Evolutionary conservation across 2,888 invertebrate genomes (phyloP).

Genomic region (Volucella bombylans): DNA sequence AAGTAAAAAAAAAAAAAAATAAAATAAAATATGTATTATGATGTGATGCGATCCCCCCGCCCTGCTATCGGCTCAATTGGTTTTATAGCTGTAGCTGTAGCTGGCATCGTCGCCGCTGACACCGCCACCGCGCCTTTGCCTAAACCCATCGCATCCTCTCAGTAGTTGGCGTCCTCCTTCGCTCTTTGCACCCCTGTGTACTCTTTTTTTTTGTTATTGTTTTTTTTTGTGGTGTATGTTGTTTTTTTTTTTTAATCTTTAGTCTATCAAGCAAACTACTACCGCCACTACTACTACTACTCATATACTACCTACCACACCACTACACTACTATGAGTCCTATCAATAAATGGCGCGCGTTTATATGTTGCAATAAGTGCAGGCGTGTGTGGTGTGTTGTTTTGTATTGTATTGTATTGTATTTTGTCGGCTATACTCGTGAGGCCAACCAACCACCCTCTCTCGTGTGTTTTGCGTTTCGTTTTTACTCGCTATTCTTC

Average conservation of each 20-base stretch:
- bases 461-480: constrained; percentile 19
- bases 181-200: constrained; percentile 39
- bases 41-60: constrained; percentile 65
- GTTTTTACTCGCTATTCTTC: constrained; percentile 11
- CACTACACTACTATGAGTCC: constrained; percentile 24
- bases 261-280: constrained; percentile 55
- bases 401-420: constrained; percentile 53
- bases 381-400: constrained; percentile 59
- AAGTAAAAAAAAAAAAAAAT: constrained; percentile 33
- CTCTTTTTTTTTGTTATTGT: constrained; percentile 29
- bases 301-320: neutral
- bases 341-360: constrained; percentile 72
- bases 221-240: neutral
- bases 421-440: constrained; percentile 30
- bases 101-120: constrained; percentile 11
- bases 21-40: constrained; percentile 67
- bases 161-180: constrained; percentile 55
- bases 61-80: constrained; percentile 42
- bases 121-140: constrained; percentile 44
- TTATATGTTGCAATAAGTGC: constrained; percentile 60
- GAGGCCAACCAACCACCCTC: constrained; percentile 53
- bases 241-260: constrained; percentile 39
- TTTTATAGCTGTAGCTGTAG: constrained; percentile 47
- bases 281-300: constrained; percentile 21
- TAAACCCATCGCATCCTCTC: constrained; percentile 51